Evolutionary conservation across 1,140 invertebrate genomes (phyloP), one percentile per base, ranked within the genome.

Genomic region (Muscidifurax raptorellus): DNA sequence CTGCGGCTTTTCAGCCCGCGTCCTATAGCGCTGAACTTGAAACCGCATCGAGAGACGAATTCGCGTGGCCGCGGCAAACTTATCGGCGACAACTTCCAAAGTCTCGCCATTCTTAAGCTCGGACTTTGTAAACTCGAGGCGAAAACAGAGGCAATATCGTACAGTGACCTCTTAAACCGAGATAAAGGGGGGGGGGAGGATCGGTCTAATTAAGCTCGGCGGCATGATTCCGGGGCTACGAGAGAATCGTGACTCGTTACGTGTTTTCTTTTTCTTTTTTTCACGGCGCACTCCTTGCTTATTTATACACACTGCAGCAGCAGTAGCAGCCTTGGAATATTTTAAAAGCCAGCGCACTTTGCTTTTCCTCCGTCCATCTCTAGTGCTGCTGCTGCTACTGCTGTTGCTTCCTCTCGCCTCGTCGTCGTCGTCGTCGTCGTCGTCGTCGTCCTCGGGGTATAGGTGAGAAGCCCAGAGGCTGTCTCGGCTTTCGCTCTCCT

Each of bases 131-230:
- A 18, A 28, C 36, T 74, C 12, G 44, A 22, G 4, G 7, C 15
- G 44, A 32, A 40, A 30, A 71, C 22, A 22, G 30, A 32, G 25
- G 27, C 27, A 82, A 82, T n/a, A n/a, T 59, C 30, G 69, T 25
- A 32, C 47, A 18, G 15, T 15, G 28, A 32, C n/a, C 40, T 40
- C n/a, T 28, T 80, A 72, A 69, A 25, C 10, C 10, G 47, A 4
- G 71, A 40, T 40, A 40, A 72, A 15, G 32, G n/a, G 64, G n/a
- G 22, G 28, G 66, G 27, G 27, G 30, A 0, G 64, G 36, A 44
- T 30, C 59, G 64, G n/a, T 27, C 82, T 83, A 83, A 83, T 83
- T 83, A 83, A 82, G n/a, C 72, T 1, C 30, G 47, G 30, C 40
- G 44, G 80, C 40, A 72, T 81, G 52, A 81, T 81, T 72, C 69